Percentiles rank a stretch among this genome's conserved stretches.
phyloP scores from a whole-genome alignment of 1,140 invertebrate species.

The Temnothorax curvispinosus region DNA sequence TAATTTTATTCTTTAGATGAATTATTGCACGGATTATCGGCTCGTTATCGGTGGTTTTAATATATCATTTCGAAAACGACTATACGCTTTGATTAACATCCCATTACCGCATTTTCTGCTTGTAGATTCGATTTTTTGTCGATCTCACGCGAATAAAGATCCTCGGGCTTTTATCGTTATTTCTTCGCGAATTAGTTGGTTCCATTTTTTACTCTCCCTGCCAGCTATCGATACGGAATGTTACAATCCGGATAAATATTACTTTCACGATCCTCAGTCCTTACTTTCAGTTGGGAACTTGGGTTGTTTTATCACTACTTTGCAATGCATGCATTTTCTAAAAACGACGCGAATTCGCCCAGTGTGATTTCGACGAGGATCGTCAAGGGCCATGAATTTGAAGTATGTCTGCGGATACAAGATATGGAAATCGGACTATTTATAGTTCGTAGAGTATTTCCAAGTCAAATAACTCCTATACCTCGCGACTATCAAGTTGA shows the following conservation, averaged over 20 bases:
- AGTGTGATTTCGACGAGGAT: constrained; percentile 6
- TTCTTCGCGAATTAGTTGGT: not conserved
- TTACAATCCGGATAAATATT: not conserved
- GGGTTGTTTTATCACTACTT: not conserved
- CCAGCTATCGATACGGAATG: not conserved
- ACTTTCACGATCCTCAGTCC: not conserved
- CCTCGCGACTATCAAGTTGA: constrained; percentile 29
- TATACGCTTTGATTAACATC: constrained; percentile 47
- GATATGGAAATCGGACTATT: constrained; percentile 45
- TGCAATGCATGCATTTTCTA: constrained; percentile 1
- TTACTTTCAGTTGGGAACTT: not conserved
- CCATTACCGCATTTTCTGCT: constrained; percentile 31
- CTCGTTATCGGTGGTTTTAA: not conserved
- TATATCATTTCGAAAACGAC: constrained; percentile 13
- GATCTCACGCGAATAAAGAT: constrained; percentile 33
- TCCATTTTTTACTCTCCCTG: not conserved
- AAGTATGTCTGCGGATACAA: constrained; percentile 28
- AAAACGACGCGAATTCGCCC: not conserved
- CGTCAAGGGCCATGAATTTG: constrained; percentile 48
- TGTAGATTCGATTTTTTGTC: constrained; percentile 41
- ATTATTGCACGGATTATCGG: not conserved
- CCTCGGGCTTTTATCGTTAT: constrained; percentile 10
- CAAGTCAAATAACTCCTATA: constrained; percentile 37
- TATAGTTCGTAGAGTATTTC: constrained; percentile 46
- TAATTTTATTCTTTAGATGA: not conserved